These are phyloP conservation scores for Drosophila ambigua DNA, from an alignment of 1,140 invertebrate genomes.

Conservation along the genomic window DNA sequence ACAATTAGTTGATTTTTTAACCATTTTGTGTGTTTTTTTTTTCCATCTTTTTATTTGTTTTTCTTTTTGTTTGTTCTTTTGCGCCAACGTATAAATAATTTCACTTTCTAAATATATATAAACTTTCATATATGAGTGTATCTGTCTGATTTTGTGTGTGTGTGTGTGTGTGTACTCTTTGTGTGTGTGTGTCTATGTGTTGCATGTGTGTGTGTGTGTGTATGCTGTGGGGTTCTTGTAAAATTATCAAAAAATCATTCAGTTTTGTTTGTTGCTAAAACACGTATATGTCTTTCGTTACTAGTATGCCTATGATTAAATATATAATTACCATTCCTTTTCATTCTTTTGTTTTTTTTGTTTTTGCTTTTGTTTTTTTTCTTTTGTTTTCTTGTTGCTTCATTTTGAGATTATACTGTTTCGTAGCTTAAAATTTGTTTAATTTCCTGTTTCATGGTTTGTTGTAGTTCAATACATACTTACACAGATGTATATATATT, in stretches of 20 bases:
- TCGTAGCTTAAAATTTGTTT: conserved; percentile 81
- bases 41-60: conserved; percentile 25
- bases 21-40: conserved; percentile 31
- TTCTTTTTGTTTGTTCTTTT: conserved; percentile 59
- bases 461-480: conserved; percentile 67
- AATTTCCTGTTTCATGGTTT: conserved; percentile 78
- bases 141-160: conserved; percentile 42
- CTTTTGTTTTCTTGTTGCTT: conserved; percentile 30
- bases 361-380: conserved; percentile 41
- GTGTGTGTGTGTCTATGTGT: conserved; percentile 26
- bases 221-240: conserved; percentile 55
- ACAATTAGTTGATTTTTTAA: conserved; percentile 63
- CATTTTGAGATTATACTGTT: conserved; percentile 74
- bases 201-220: conserved; percentile 22
- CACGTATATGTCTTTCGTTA: conserved; percentile 61
- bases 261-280: conserved; percentile 65
- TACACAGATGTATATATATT: conserved; percentile 44
- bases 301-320: conserved; percentile 52
- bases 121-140: conserved; percentile 67
- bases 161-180: conserved; percentile 31
- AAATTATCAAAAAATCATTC: conserved; percentile 82
- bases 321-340: conserved; percentile 51
- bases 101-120: conserved; percentile 81
- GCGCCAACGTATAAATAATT: conserved; percentile 79
- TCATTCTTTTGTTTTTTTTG: conserved; percentile 41